phyloP scores from a whole-genome alignment of 2,113 vertebrate genomes.

The Tragelaphus strepsiceros region DNA sequence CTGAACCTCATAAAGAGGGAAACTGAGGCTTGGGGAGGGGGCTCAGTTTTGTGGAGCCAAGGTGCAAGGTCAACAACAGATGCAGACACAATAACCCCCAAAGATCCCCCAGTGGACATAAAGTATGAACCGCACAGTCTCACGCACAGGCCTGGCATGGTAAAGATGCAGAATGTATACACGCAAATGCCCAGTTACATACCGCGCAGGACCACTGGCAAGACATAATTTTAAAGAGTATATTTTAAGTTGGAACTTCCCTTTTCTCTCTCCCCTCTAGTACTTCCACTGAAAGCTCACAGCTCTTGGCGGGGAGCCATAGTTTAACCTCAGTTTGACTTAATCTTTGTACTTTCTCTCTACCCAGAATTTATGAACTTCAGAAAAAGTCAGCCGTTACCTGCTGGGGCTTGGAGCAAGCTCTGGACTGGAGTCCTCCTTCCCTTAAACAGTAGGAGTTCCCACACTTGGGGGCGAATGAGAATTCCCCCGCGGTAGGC shows the following conservation, averaged over 20 bases:
- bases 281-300: not conserved
- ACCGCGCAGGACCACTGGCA: accelerated
- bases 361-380: not conserved
- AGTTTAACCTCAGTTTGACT: not conserved
- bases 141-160: not conserved
- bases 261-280: not conserved
- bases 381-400: not conserved
- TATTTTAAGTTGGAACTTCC: not conserved
- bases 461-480: accelerated
- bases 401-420: not conserved
- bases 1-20: not conserved
- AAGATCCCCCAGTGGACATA: not conserved
- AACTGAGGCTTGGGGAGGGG: not conserved
- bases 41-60: not conserved
- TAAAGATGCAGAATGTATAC: accelerated
- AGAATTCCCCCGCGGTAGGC: not conserved
- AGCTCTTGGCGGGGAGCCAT: not conserved
- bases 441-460: not conserved
- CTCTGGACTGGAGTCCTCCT: too few species aligned
- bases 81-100: not conserved
- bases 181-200: accelerated
- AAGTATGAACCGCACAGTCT: not conserved
- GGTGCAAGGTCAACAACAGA: not conserved
- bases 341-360: not conserved
- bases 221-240: not conserved